Evolutionary conservation across 2,113 vertebrate genomes (phyloP).

Genomic region (Rhadina sibilatrix): DNA sequence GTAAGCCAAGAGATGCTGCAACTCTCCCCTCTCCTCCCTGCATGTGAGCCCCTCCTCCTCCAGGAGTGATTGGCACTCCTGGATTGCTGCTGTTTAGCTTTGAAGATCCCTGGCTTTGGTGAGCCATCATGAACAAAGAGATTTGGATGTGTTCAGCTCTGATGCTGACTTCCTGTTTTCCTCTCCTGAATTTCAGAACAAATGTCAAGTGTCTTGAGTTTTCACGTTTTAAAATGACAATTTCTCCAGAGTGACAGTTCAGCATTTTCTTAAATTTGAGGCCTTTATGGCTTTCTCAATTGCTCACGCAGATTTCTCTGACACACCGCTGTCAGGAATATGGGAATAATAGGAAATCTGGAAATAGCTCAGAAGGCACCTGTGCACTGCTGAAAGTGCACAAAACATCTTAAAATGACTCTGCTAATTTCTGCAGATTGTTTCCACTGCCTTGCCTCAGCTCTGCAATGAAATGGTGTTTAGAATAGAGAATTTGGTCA

Average conservation of each 20-base stretch:
- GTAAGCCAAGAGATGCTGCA: neutral
- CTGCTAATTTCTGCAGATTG: neutral
- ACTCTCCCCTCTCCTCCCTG: neutral
- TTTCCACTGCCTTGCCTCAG: neutral
- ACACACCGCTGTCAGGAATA: neutral
- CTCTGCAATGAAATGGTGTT: neutral
- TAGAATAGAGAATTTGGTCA: neutral
- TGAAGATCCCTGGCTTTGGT: conserved; percentile 3
- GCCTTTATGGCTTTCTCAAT: neutral
- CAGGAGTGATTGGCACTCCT: neutral
- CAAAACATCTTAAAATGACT: neutral
- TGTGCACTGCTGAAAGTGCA: neutral
- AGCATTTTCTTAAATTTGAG: neutral
- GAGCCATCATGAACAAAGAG: neutral
- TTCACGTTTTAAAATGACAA: neutral
- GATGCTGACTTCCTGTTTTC: neutral
- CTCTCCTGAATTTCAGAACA: neutral
- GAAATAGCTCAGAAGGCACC: neutral
- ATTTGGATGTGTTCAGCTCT: neutral
- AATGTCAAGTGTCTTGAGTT: neutral
- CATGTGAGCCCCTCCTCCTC: neutral
- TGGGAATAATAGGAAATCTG: neutral
- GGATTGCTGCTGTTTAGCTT: neutral
- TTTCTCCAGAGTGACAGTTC: neutral
- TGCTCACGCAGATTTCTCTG: neutral